Evolutionary conservation across 2,888 invertebrate genomes (phyloP).

Genomic region (Clunio marinus): DNA sequence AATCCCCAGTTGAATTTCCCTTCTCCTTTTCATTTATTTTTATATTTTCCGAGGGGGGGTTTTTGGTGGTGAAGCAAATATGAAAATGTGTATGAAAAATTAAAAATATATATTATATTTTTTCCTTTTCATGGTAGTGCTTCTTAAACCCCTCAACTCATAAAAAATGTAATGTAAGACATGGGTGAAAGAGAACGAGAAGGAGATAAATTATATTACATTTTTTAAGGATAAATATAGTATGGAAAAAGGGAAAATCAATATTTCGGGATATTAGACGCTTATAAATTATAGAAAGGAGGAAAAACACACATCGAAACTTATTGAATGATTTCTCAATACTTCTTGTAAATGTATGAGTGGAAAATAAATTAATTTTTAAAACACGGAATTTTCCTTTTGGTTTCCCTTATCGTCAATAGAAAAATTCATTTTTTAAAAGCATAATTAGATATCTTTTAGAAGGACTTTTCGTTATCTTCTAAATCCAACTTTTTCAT

Average conservation of each 20-base stretch:
- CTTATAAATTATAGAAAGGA: conserved; percentile 3
- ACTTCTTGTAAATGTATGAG: background rate
- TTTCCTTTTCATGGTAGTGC: background rate
- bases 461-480: background rate
- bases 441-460: background rate
- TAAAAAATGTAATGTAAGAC: no score
- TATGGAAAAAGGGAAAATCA: background rate
- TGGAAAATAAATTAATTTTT: background rate
- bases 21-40: background rate
- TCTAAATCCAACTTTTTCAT: background rate
- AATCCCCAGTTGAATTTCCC: background rate
- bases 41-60: no score
- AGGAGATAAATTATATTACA: conserved; percentile 1
- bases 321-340: background rate
- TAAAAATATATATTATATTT: background rate
- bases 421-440: no score
- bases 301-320: background rate
- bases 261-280: conserved; percentile 1
- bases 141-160: background rate
- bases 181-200: background rate
- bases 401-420: no score
- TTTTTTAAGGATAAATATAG: conserved; percentile 4
- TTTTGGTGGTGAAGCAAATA: background rate
- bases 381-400: no score
- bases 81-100: conserved; percentile 1